Base-by-base conservation (phyloP, 1,140 invertebrate species). In the Laupala kohalensis region DNA sequence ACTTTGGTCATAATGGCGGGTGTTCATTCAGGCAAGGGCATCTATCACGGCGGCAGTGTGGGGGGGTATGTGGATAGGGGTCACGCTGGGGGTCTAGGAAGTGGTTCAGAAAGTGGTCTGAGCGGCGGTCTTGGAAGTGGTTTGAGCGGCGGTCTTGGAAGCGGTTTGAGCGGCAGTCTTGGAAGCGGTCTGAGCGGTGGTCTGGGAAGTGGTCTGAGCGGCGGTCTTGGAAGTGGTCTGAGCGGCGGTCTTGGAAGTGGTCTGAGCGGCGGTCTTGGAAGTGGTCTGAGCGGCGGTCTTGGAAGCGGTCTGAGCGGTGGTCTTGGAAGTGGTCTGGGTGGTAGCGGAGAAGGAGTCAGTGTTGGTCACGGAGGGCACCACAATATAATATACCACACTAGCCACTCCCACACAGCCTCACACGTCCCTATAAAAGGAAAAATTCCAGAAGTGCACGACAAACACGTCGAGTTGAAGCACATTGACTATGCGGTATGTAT, bases 391-490 rank as follows among this genome's bases (percentile, higher is more conserved):
- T 19, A 53, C 37, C 9, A 0, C 4, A 53, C 9, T 53, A 19
- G 37, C 37, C 9, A 53, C 9, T 53, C 37, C 4, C 19, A 53
- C 37, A 19, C 37, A 9, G 4, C 19, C 4, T 80, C 79, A 70
- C 77, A 78, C 29, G 78, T 77, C 28, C 79, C 78, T 25, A 77
- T 80, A 1, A 78, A 78, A 67, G 78, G 81, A 68, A 79, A 80
- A 25, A 75, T 78, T 69, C 64, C 78, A 26, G 65, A 74, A 25
- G 73, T 70, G 64, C 76, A 78, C 53, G 69, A 37, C 53, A 29
- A 70, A 64, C 68, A 72, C 63, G 67, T 30, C 71, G 75, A 76
- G 25, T 71, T 77, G n/a, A n/a, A n/a, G n/a, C n/a, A n/a, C 70
- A 73, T 77, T 73, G 73, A 77, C 67, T 73, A 76, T 2, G 4